Percentiles rank a stretch among this genome's conserved stretches.
phyloP scores from a whole-genome alignment of 2,888 invertebrate genomes.

The Drosophila nigritarsus region DNA sequence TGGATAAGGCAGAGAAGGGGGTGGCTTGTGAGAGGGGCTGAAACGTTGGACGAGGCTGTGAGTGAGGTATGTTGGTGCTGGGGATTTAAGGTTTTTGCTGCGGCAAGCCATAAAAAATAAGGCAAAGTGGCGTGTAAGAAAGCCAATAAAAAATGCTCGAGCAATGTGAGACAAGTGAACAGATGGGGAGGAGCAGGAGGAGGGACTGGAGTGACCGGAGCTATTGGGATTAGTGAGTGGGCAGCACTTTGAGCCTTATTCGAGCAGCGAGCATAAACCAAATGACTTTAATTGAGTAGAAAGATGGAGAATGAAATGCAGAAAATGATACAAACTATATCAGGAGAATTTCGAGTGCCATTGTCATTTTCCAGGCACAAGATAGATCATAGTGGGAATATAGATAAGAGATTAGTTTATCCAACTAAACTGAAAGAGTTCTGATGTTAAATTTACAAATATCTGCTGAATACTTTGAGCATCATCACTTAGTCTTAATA shows the following conservation, averaged over 20 bases:
- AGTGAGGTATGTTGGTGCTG: conserved; percentile 32
- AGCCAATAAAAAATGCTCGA: conserved; percentile 66
- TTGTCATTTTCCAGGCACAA: not conserved
- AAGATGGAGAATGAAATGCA: conserved; percentile 16
- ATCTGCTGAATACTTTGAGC: not conserved
- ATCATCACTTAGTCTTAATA: not conserved
- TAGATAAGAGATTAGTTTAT: not conserved
- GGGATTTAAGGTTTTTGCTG: conserved; percentile 59
- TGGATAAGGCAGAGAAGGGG: not conserved
- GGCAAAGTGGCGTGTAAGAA: conserved; percentile 61
- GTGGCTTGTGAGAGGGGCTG: not conserved
- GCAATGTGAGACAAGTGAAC: conserved; percentile 55
- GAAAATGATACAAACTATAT: conserved; percentile 31
- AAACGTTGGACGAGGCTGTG: not conserved
- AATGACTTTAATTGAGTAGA: conserved; percentile 49
- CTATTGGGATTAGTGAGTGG: conserved; percentile 57
- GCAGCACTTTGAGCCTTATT: conserved; percentile 27
- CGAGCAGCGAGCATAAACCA: conserved; percentile 20
- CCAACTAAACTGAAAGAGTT: not conserved
- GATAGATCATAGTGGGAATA: not conserved
- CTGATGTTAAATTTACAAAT: not conserved
- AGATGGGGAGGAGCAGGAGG: conserved; percentile 20
- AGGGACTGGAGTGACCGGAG: conserved; percentile 20
- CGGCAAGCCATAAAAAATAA: conserved; percentile 66
- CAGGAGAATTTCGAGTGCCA: not conserved